Evolutionary conservation across 1,140 invertebrate genomes (phyloP), one percentile per base, ranked within the genome.

Genomic region (Acromyrmex charruanus): DNA sequence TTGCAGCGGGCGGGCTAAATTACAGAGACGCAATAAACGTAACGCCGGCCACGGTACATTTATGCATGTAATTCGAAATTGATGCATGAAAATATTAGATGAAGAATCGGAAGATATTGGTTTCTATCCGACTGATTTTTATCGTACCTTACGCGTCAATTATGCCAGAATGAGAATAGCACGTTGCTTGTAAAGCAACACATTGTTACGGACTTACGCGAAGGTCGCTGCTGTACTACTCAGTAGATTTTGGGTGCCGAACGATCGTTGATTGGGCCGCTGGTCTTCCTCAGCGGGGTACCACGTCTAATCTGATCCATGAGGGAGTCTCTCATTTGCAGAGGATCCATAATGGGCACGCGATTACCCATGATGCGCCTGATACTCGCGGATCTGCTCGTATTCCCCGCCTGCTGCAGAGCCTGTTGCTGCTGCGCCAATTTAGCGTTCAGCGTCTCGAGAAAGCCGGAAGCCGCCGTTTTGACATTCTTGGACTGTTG

Each of bases 221-320:
- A 85, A 88, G 51, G 63, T 77, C 51, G 18, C n/a, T 85, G 72
- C 61, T 81, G 61, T 14, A 55, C n/a, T 81, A 59, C 21, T 96
- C 95, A 97, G 93, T 96, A 96, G 91, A 97, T 97, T 93, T 96
- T 96, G n/a, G 97, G 97, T 21, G 97, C 97, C 66, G 97, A 97
- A 66, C 97, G 95, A 92, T 96, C 96, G 79, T 96, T 96, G 39
- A 96, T 96, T 39, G 96, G 96, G 58, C 96, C 96, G 63, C 95
- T 96, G 87, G 97, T 97, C 88, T 97, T 96, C 63, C 96, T 97
- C 71, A 99, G 94, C 5, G 97, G 97, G 2, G 98, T 98, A 39
- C 98, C 98, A 61, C 97, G 96, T 92, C 98, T 97, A 65, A 99
- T 99, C 92, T 99, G 98, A 96, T 99, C 98, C 98, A 99, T 98